Conservation (phyloP, 1,140 invertebrate species). For the Trichonephila inaurata region DNA sequence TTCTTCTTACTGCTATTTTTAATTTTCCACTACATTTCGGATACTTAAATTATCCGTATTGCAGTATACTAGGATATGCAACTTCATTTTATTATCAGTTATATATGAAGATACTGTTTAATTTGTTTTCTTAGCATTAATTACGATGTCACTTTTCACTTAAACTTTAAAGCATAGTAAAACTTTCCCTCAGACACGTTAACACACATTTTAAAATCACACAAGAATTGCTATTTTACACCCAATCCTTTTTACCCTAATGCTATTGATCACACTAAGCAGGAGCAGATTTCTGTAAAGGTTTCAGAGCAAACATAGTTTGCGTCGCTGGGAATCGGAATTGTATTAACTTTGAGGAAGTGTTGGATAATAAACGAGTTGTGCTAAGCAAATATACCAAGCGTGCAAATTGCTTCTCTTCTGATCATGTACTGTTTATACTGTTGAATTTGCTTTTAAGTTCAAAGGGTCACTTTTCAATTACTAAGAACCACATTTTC, state of each 20-base stretch:
- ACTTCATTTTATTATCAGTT: too few relatives aligned
- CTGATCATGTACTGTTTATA: neutral
- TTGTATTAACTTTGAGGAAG: constrained; percentile 5
- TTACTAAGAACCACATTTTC: neutral
- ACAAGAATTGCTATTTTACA: neutral
- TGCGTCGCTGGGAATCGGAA: neutral
- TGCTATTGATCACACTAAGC: constrained; percentile 38
- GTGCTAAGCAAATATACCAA: constrained; percentile 9
- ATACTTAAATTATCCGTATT: too few relatives aligned
- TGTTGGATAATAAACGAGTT: neutral
- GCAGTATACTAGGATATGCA: too few relatives aligned
- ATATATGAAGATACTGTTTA: too few relatives aligned
- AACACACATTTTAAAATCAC: neutral
- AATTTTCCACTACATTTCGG: too few relatives aligned
- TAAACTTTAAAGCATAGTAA: too few relatives aligned
- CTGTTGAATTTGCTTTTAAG: neutral
- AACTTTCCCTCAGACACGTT: neutral
- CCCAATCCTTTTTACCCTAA: neutral
- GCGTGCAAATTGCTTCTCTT: neutral
- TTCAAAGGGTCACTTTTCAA: neutral
- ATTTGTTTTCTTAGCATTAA: too few relatives aligned
- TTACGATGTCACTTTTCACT: too few relatives aligned
- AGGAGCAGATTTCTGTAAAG: neutral
- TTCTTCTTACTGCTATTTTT: too few relatives aligned
- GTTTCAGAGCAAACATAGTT: constrained; percentile 2